phyloP scores from a whole-genome alignment of 1,140 invertebrate species.

The Neotoxoptera formosana region DNA sequence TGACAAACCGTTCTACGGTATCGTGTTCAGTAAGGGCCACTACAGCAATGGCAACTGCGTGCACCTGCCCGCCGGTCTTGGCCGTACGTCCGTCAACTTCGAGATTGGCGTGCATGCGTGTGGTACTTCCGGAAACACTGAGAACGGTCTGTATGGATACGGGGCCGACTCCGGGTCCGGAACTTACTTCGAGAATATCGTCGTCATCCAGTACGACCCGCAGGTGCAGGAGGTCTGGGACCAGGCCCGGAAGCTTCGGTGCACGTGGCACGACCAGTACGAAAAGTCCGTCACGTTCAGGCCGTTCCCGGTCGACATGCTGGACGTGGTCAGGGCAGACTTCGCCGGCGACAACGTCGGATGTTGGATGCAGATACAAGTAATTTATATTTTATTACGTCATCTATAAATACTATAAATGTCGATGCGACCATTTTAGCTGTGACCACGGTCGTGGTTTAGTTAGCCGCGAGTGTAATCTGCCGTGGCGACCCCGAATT shows the following conservation, averaged over 20 bases:
- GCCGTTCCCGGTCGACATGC: slow-evolving; percentile 94
- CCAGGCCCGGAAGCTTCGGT: slow-evolving; percentile 88
- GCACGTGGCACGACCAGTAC: slow-evolving; percentile 95
- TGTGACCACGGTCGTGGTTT: background rate
- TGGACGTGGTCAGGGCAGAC: slow-evolving; percentile 90
- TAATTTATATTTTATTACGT: background rate
- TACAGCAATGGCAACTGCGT: slow-evolving; percentile 92
- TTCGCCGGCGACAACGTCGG: slow-evolving; percentile 95
- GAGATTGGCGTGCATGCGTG: slow-evolving; percentile 91
- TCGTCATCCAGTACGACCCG: slow-evolving; percentile 93
- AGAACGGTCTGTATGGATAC: slow-evolving; percentile 84
- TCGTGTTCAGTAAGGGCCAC: slow-evolving; percentile 91
- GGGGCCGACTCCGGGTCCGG: slow-evolving; percentile 85
- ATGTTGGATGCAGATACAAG: slow-evolving; percentile 93
- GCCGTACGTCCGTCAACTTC: slow-evolving; percentile 85
- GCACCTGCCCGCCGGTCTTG: slow-evolving; percentile 86
- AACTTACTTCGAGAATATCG: slow-evolving; percentile 94
- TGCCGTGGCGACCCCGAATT: background rate
- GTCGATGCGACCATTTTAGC: background rate
- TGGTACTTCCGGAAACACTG: slow-evolving; percentile 89
- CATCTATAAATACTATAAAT: background rate
- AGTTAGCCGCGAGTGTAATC: background rate
- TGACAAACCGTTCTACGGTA: slow-evolving; percentile 93
- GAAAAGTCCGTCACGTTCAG: slow-evolving; percentile 94
- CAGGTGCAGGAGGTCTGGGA: slow-evolving; percentile 97